phyloP scores from a whole-genome alignment of 2,888 invertebrate species.

The Caenorhabditis auriculariae region DNA sequence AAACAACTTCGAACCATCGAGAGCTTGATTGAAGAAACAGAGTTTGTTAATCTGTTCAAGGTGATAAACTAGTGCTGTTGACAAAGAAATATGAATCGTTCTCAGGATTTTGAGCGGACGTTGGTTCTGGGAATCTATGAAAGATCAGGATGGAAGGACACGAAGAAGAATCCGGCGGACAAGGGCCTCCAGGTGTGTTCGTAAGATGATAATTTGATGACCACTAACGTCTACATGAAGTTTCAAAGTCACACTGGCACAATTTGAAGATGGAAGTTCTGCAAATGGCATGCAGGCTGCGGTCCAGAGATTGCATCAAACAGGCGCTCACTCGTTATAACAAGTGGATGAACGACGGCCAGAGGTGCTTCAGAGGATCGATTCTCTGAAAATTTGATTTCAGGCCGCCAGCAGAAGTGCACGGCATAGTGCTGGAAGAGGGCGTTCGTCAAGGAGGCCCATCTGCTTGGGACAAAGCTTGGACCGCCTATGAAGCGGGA shows the following conservation, averaged over 20 bases:
- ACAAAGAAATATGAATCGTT: background rate
- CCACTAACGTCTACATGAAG: background rate
- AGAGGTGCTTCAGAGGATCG: slow-evolving; percentile 8
- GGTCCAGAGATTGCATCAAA: slow-evolving; percentile 43
- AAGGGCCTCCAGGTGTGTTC: slow-evolving; percentile 17
- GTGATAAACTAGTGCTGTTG: background rate
- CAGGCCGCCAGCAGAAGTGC: slow-evolving; percentile 36
- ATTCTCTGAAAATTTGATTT: background rate
- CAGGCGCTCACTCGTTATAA: slow-evolving; percentile 34
- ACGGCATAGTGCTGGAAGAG: slow-evolving; percentile 42
- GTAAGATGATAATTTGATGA: background rate
- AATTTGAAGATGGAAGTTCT: slow-evolving; percentile 39
- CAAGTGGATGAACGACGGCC: slow-evolving; percentile 35
- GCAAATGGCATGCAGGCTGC: slow-evolving; percentile 38
- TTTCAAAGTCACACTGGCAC: background rate
- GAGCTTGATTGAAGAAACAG: slow-evolving; percentile 39
- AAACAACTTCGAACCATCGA: slow-evolving; percentile 44
- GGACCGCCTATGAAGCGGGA: slow-evolving; percentile 15
- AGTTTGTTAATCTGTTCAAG: slow-evolving; percentile 33
- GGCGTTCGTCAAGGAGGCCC: slow-evolving; percentile 42
- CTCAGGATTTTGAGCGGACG: slow-evolving; percentile 46
- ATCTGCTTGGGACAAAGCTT: slow-evolving; percentile 43
- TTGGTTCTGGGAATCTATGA: slow-evolving; percentile 46
- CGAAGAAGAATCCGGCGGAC: slow-evolving; percentile 11
- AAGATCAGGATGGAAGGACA: slow-evolving; percentile 40